These are phyloP conservation scores for Araneus ventricosus DNA, from an alignment of 1,140 invertebrate genomes.

Conservation along the genomic window DNA sequence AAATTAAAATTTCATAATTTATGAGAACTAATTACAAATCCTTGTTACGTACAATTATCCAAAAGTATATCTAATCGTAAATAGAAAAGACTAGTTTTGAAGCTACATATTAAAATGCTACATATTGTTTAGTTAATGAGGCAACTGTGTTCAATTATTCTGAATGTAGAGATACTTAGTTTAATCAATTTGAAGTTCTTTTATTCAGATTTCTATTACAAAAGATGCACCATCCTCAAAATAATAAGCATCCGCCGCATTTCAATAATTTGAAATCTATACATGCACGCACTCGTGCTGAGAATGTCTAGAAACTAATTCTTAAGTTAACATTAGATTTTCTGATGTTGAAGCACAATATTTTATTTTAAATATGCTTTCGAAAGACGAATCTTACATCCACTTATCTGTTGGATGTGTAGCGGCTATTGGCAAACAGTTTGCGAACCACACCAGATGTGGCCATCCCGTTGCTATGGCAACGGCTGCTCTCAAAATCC, in stretches of 20 bases:
- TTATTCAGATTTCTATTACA: no score
- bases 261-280: not conserved
- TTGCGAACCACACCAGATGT: constrained; percentile 69
- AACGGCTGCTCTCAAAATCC: constrained; percentile 44
- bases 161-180: no score
- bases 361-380: constrained; percentile 47
- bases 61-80: no score
- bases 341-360: constrained; percentile 30
- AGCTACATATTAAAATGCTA: no score
- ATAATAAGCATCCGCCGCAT: not conserved
- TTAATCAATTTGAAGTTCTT: no score
- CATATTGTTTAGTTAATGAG: no score
- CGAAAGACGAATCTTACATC: constrained; percentile 48
- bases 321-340: constrained; percentile 42
- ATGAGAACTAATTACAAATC: no score
- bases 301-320: not conserved
- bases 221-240: not conserved
- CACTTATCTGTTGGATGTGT: constrained; percentile 64
- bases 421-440: constrained; percentile 73
- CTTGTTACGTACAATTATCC: no score
- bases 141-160: no score
- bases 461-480: constrained; percentile 65
- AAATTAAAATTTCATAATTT: no score
- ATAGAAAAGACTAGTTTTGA: no score
- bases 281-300: not conserved